A percentile compares a stretch with the other conserved stretches of the same genome.
phyloP scores from a whole-genome alignment of 1,140 invertebrate species.

The Drosophila seguyi region DNA sequence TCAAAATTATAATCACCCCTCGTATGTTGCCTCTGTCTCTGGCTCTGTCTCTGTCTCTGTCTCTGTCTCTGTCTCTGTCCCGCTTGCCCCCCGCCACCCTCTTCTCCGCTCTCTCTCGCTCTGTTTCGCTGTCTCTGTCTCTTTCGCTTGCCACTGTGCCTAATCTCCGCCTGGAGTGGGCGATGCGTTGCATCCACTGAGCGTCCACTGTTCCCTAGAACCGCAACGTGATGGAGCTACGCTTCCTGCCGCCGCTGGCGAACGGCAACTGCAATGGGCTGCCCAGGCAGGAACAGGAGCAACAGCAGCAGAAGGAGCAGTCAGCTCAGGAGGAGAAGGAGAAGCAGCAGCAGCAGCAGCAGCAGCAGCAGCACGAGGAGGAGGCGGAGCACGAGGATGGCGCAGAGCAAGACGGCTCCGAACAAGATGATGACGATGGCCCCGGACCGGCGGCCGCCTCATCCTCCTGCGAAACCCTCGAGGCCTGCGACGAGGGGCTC shows the following conservation, averaged over 20 bases:
- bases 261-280: conserved; percentile 30
- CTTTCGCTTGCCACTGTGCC: conserved; percentile 30
- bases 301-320: conserved; percentile 15
- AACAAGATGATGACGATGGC: conserved; percentile 14
- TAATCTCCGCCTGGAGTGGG: conserved; percentile 29
- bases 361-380: background rate
- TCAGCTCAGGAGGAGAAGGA: background rate
- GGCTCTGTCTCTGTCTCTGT: background rate
- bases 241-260: conserved; percentile 70
- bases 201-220: conserved; percentile 81
- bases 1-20: conserved; percentile 64
- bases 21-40: conserved; percentile 10
- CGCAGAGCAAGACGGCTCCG: conserved; percentile 2
- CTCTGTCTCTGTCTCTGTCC: conserved; percentile 17
- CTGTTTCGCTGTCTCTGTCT: conserved; percentile 26
- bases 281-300: conserved; percentile 11
- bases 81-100: conserved; percentile 22
- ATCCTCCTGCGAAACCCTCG: conserved; percentile 80
- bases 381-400: background rate
- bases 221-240: conserved; percentile 85
- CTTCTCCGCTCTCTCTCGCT: conserved; percentile 6
- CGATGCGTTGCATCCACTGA: conserved; percentile 42
- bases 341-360: background rate
- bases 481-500: conserved; percentile 72
- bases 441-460: conserved; percentile 47